A percentile compares a stretch with the other conserved stretches of the same genome.
Evolutionary conservation across 1,140 invertebrate species (phyloP).

Genomic region (Lutraria rhynchaena): DNA sequence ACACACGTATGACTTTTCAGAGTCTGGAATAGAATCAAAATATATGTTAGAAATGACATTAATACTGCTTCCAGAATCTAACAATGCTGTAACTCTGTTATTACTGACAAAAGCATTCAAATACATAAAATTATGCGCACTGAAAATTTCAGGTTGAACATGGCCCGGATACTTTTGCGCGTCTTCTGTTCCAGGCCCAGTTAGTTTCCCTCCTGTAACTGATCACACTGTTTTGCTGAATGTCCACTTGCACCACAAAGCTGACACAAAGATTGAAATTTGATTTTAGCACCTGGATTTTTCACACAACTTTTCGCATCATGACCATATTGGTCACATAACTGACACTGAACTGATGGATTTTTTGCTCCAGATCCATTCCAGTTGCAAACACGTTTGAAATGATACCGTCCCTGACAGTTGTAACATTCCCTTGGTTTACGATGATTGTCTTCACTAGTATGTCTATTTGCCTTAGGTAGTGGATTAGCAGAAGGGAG

Average conservation of each 20-base stretch:
- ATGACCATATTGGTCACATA: conserved; percentile 33
- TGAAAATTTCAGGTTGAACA: neutral
- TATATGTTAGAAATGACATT: conserved; percentile 15
- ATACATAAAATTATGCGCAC: conserved; percentile 41
- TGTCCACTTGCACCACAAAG: neutral
- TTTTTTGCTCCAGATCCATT: neutral
- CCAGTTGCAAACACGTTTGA: conserved; percentile 6
- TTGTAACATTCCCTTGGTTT: too few species aligned
- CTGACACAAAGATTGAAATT: conserved; percentile 6
- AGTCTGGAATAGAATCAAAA: conserved; percentile 26
- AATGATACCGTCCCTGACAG: neutral
- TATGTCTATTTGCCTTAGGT: too few species aligned
- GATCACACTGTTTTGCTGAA: conserved; percentile 2
- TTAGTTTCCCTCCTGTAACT: conserved; percentile 1
- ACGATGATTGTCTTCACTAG: too few species aligned
- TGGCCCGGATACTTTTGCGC: neutral
- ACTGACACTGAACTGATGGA: neutral
- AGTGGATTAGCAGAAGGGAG: too few species aligned
- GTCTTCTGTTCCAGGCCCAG: neutral
- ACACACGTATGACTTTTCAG: neutral
- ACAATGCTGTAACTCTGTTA: neutral
- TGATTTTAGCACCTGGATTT: neutral
- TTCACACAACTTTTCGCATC: conserved; percentile 2
- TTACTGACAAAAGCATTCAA: conserved; percentile 28
- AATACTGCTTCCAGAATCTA: conserved; percentile 36